Conservation (phyloP, 2,797 vertebrate genomes). For the Schizopygopsis pylzovi region DNA sequence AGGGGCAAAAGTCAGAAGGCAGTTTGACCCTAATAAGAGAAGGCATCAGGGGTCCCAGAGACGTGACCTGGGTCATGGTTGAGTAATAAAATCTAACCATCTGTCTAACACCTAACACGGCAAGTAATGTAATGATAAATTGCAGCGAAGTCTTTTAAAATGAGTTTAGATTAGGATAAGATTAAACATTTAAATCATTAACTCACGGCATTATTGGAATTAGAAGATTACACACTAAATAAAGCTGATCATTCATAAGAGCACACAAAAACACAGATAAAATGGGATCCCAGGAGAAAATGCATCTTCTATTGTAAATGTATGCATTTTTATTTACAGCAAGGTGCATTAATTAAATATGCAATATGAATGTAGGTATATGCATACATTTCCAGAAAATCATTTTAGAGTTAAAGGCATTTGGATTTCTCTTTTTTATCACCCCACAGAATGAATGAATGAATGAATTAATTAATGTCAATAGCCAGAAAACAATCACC, state of each 20-base stretch:
- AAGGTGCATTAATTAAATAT: not conserved
- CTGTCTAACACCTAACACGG: slow-evolving; percentile 13
- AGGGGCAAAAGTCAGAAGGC: slow-evolving; percentile 32
- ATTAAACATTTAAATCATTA: not conserved
- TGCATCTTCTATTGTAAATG: not conserved
- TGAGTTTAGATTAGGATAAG: not conserved
- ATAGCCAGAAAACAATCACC: no score
- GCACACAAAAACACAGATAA: not conserved
- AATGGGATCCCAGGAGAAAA: not conserved
- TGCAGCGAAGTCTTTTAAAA: not conserved
- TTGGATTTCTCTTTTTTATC: not conserved
- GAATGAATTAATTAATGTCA: no score
- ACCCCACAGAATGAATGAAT: not conserved
- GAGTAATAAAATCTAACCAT: slow-evolving; percentile 18
- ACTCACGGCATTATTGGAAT: not conserved
- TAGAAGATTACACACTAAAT: not conserved
- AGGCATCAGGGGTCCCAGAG: slow-evolving; percentile 9
- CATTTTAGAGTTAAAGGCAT: not conserved
- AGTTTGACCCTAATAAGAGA: slow-evolving; percentile 29
- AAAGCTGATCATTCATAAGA: not conserved
- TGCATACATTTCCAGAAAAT: not conserved
- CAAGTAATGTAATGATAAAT: not conserved
- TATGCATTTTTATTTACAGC: not conserved
- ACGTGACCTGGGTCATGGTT: not conserved
- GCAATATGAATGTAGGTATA: not conserved